phyloP scores from a whole-genome alignment of 2,113 vertebrate species.

The Thalassoma bifasciatum region DNA sequence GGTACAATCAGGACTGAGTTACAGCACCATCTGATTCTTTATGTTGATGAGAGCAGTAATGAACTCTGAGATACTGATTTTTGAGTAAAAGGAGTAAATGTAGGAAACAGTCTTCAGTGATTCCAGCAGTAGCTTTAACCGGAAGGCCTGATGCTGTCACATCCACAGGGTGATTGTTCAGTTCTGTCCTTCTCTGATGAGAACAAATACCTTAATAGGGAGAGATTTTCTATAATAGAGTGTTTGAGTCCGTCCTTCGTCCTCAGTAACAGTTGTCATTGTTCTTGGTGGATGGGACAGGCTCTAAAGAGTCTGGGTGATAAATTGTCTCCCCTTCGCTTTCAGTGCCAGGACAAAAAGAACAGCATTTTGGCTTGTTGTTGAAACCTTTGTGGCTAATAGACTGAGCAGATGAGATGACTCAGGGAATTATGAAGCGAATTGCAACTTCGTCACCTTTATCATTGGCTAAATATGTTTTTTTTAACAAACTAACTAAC shows the following conservation, averaged over 20 bases:
- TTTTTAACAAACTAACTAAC: not conserved
- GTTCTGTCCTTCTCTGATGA: not conserved
- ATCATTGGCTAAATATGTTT: conserved; percentile 24
- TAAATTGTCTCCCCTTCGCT: conserved; percentile 10
- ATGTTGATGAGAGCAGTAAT: not conserved
- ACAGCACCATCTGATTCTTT: conserved; percentile 12
- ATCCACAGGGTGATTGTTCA: not conserved
- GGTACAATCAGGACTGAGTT: conserved; percentile 19
- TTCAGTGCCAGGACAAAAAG: conserved; percentile 7
- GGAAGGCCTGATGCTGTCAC: not conserved
- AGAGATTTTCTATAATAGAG: conserved; percentile 14
- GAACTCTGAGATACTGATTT: not conserved
- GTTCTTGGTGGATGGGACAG: not conserved
- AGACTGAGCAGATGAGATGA: conserved; percentile 15
- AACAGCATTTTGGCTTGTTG: conserved; percentile 10
- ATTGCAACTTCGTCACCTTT: conserved; percentile 17
- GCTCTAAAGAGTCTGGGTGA: conserved; percentile 25
- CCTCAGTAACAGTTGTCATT: not conserved
- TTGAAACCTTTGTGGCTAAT: conserved; percentile 29
- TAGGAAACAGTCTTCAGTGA: not conserved
- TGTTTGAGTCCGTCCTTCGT: conserved; percentile 9
- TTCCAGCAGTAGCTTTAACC: no score
- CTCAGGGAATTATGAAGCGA: conserved; percentile 27
- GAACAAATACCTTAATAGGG: not conserved
- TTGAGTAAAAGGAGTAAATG: not conserved